Conservation (phyloP, 1,140 invertebrate genomes). For the Calycopis cecrops region DNA sequence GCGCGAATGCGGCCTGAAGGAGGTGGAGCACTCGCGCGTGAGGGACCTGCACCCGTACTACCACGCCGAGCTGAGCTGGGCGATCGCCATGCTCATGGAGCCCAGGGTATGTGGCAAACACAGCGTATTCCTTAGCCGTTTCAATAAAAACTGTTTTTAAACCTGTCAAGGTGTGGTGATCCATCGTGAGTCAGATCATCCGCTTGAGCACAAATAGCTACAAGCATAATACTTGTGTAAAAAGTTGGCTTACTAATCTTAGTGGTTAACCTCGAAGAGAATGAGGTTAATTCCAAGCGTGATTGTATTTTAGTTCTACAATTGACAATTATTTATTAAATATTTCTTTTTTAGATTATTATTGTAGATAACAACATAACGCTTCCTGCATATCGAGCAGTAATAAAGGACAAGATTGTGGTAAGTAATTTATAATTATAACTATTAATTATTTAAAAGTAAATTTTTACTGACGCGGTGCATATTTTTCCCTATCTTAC, state of each 20-base stretch:
- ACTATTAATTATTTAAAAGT: background rate
- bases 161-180: too few relatives aligned
- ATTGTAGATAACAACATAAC: conserved; percentile 36
- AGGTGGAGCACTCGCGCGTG: conserved; percentile 33
- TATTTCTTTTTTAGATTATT: conserved; percentile 37
- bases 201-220: too few relatives aligned
- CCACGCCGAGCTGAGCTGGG: conserved; percentile 54
- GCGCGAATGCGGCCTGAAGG: conserved; percentile 41
- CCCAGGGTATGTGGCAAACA: conserved; percentile 36
- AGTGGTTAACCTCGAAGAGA: too few relatives aligned
- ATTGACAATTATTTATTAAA: conserved; percentile 2
- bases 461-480: too few relatives aligned
- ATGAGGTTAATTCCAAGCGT: too few relatives aligned
- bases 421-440: conserved; percentile 39
- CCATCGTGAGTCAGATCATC: too few relatives aligned
- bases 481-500: background rate
- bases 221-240: too few relatives aligned
- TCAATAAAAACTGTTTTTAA: too few relatives aligned
- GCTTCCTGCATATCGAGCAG: conserved; percentile 27
- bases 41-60: conserved; percentile 41
- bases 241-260: too few relatives aligned
- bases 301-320: too few relatives aligned
- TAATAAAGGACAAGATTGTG: conserved; percentile 58
- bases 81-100: conserved; percentile 48
- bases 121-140: background rate